A percentile compares a stretch with the other conserved stretches of the same genome.
Evolutionary conservation across 1,140 invertebrate genomes (phyloP).

Genomic region (Coenobita brevimanus): DNA sequence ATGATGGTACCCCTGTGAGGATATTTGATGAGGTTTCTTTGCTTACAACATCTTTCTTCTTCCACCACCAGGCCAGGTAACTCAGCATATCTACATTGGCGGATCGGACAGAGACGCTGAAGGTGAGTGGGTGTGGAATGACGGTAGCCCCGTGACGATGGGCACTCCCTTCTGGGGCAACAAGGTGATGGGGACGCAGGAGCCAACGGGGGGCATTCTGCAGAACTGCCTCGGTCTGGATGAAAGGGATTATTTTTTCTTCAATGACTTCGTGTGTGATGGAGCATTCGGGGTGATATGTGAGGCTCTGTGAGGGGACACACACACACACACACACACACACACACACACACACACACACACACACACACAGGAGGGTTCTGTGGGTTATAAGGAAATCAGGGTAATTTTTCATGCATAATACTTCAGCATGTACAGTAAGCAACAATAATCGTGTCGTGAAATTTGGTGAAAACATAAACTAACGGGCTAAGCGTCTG

Average conservation of each 20-base stretch:
- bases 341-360: too few relatives aligned
- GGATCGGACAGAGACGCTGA: background rate
- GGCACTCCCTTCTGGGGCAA: conserved; percentile 22
- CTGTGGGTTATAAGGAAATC: too few relatives aligned
- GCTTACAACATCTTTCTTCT: background rate
- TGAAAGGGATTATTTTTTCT: background rate
- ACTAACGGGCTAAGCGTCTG: too few relatives aligned
- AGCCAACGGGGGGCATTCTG: background rate
- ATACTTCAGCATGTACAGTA: too few relatives aligned
- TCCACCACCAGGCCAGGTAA: background rate
- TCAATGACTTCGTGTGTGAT: background rate
- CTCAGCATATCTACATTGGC: background rate
- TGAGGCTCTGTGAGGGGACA: too few relatives aligned
- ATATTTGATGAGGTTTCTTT: too few relatives aligned
- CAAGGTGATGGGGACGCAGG: background rate
- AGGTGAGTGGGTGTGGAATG: background rate
- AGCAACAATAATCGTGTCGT: too few relatives aligned
- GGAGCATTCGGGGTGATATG: background rate
- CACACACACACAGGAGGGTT: too few relatives aligned
- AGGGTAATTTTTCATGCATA: too few relatives aligned
- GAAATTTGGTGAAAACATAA: too few relatives aligned
- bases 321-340: too few relatives aligned
- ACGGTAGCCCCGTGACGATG: background rate
- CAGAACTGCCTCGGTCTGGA: conserved; percentile 1
- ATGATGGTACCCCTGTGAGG: too few relatives aligned